Evolutionary conservation across 2,113 vertebrate species (phyloP), one percentile per base, ranked within the genome.

Genomic region (Crocuta crocuta): DNA sequence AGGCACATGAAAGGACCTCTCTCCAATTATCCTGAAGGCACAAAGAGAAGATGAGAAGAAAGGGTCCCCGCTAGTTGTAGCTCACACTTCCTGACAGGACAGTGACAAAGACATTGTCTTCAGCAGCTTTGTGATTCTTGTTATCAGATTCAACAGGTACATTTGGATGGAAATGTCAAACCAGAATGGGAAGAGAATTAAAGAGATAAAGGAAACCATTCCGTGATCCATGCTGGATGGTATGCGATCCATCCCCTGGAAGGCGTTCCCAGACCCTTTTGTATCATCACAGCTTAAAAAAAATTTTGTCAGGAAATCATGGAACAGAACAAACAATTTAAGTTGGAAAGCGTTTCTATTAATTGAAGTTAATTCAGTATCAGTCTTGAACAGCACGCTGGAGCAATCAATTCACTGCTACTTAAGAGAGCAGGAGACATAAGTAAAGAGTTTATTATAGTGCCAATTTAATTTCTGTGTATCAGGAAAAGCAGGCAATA

Each of bases 301-400:
- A 71, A 74, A 74, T 23, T 35, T 53, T 91, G 43, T 80, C 63
- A 78, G 89, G 90, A 94, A 95, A 73, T 66, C 78, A 90, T 50
- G 66, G 73, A 76, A 61, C 10, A 86, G 83, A 97, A 16, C 48
- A 89, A 81, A 68, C 79, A 55, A 73, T 93, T 94, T 94, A 88
- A 97, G 63, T 35, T 81, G 89, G 66, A 90, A 97, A 96, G 66
- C 11, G 65, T 50, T 98, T 96, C 84, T 98, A 94, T 97, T 97
- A 97, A 97, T 91, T 95, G 63, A 89, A 93, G 61, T 95, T 95
- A 97, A 98, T 97, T 97, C 81, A 97, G 78, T 97, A 91, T 90
- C 81, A 88, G 78, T 50, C 55, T 85, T 91, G 80, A 83, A 63
- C 48, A 86, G 43, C 7, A 48, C 63, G 48, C 63, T 89, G 73